These are phyloP conservation scores for Lethrus apterus DNA, from an alignment of 1,140 invertebrate species.

Conservation along the genomic window DNA sequence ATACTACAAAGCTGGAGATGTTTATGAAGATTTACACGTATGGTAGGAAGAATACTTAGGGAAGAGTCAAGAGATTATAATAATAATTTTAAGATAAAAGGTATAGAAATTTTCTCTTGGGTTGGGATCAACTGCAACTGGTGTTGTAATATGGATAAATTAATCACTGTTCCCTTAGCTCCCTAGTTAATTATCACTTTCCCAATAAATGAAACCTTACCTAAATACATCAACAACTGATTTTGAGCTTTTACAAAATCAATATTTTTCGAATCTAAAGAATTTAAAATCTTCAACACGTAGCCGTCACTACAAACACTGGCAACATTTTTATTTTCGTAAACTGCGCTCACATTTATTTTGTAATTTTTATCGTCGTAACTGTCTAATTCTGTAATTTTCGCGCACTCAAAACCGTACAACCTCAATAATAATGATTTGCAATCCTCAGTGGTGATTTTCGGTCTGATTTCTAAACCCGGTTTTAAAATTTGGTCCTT, in stretches of 20 bases:
- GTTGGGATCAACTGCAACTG: no score
- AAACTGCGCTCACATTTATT: conserved; percentile 19
- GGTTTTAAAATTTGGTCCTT: conserved; percentile 6
- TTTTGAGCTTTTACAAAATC: conserved; percentile 63
- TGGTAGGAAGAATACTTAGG: no score
- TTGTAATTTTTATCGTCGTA: conserved; percentile 79
- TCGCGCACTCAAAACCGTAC: conserved; percentile 61
- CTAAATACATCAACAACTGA: conserved; percentile 57
- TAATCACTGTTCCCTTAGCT: no score
- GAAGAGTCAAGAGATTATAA: no score
- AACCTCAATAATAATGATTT: conserved; percentile 51
- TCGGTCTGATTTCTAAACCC: conserved; percentile 48
- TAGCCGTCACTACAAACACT: conserved; percentile 50
- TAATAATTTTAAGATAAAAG: no score
- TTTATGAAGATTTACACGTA: no score
- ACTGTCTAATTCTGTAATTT: conserved; percentile 60
- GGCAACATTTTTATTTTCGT: conserved; percentile 22
- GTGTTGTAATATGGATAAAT: no score
- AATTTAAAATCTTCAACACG: conserved; percentile 75
- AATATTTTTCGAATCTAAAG: conserved; percentile 63
- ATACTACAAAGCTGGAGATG: no score
- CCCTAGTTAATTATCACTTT: no score
- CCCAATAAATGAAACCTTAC: no score
- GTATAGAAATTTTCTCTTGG: no score
- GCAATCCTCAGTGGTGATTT: conserved; percentile 48